Evolutionary conservation across 2,888 invertebrate species (phyloP).

Genomic region (Lamproptera curius): DNA sequence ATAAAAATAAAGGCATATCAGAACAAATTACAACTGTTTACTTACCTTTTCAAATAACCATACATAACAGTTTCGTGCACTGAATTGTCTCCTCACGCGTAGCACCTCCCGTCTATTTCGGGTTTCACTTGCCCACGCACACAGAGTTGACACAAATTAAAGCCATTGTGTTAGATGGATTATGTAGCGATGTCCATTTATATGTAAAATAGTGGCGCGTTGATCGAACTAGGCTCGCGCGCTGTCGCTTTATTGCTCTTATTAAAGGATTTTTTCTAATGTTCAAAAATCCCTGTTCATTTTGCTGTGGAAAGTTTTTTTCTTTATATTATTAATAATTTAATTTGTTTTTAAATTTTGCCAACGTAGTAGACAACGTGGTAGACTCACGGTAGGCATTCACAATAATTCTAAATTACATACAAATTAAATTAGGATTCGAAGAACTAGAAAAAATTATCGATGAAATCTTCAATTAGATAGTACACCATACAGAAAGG

Average conservation of each 20-base stretch:
- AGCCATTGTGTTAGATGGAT: slow-evolving; percentile 72
- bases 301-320: no score
- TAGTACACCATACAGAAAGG: no score
- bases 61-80: neutral
- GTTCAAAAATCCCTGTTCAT: no score
- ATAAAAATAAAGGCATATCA: neutral
- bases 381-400: no score
- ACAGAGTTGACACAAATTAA: slow-evolving; percentile 66
- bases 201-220: slow-evolving; percentile 75
- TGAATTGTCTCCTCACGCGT: slow-evolving; percentile 15
- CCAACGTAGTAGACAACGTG: no score
- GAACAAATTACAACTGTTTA: neutral
- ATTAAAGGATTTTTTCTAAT: no score
- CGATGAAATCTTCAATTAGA: no score
- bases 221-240: slow-evolving; percentile 55
- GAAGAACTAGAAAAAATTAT: no score
- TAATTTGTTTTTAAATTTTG: no score
- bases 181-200: slow-evolving; percentile 72
- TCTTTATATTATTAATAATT: no score
- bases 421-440: no score
- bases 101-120: slow-evolving; percentile 42
- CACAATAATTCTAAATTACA: no score
- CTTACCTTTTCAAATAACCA: neutral
- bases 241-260: slow-evolving; percentile 38
- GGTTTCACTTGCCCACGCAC: slow-evolving; percentile 58